phyloP scores from a whole-genome alignment of 2,113 vertebrate genomes.

The Lichenostomus cassidix region DNA sequence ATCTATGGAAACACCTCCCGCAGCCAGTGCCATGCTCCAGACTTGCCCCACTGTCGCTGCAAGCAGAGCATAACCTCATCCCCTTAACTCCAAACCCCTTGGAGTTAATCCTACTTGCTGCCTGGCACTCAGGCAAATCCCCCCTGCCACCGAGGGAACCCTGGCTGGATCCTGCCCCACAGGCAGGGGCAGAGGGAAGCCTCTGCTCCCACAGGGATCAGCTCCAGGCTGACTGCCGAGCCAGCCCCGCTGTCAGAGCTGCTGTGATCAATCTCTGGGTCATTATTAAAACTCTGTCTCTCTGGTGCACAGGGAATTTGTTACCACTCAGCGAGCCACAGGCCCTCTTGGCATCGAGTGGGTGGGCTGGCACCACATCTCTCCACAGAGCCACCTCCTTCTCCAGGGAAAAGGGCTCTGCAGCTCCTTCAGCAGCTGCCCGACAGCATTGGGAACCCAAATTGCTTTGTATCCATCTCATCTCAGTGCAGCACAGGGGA shows the following conservation, averaged over 20 bases:
- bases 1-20: background rate
- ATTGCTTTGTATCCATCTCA: background rate
- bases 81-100: background rate
- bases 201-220: background rate
- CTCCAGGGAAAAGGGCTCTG: background rate
- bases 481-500: background rate
- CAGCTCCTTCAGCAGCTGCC: background rate
- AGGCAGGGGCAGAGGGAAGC: background rate
- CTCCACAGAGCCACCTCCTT: background rate
- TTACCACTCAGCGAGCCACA: fast-evolving
- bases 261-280: background rate
- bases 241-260: background rate
- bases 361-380: background rate
- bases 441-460: background rate
- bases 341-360: background rate
- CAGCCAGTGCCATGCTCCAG: background rate
- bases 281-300: background rate
- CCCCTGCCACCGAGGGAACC: fast-evolving
- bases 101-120: background rate
- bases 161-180: background rate
- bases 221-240: background rate
- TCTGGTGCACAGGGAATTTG: background rate
- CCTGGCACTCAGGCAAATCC: background rate
- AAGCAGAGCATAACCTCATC: background rate
- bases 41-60: background rate